Evolutionary conservation across 2,797 vertebrate species (phyloP).

Genomic region (Delichon dasypus): DNA sequence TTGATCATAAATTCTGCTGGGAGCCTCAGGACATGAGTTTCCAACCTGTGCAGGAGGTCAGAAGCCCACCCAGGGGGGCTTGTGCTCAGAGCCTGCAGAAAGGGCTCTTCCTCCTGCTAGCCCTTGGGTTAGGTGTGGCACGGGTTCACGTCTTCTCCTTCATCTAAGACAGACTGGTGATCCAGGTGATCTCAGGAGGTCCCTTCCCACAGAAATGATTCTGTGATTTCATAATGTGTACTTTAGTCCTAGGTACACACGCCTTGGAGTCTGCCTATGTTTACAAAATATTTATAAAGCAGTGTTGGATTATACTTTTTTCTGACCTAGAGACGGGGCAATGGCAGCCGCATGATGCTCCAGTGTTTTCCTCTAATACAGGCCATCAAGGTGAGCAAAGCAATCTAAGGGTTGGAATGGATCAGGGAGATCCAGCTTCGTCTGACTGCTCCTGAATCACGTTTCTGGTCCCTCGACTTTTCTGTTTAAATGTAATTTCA

Average conservation of each 20-base stretch:
- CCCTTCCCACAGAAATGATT: background rate
- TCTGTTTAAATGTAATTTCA: background rate
- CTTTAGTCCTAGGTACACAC: background rate
- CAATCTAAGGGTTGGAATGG: background rate
- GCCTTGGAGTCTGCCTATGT: background rate
- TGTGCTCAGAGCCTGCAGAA: background rate
- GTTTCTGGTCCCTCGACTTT: background rate
- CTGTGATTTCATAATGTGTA: background rate
- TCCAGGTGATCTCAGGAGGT: background rate
- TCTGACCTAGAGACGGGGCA: too few relatives aligned
- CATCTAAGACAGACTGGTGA: background rate
- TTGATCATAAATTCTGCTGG: background rate
- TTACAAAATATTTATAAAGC: background rate
- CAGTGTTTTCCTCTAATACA: background rate
- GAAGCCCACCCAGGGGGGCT: rapidly evolving
- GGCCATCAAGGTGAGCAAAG: background rate
- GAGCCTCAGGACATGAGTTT: background rate
- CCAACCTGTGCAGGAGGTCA: background rate
- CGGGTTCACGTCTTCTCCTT: background rate
- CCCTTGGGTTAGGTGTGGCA: background rate
- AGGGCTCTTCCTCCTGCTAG: background rate
- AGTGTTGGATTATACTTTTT: too few relatives aligned
- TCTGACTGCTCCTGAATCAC: background rate
- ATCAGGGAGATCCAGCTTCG: background rate
- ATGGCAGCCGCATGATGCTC: background rate